These are phyloP conservation scores for Timema podura DNA, from an alignment of 2,888 invertebrate species.

Conservation along the genomic window DNA sequence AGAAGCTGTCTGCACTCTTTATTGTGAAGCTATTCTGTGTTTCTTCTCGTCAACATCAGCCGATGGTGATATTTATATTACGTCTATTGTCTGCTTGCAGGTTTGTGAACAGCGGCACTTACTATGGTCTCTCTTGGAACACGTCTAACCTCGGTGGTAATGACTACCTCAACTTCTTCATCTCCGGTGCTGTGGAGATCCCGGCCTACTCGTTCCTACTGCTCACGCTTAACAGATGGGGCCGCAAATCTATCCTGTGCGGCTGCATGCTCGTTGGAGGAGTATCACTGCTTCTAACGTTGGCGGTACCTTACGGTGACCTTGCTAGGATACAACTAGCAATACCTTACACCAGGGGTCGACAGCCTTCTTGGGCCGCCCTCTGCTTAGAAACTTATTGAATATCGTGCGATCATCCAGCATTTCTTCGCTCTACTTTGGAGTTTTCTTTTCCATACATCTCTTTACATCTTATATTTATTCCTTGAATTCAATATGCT, in stretches of 20 bases:
- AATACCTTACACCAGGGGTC: no score
- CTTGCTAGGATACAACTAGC: background rate
- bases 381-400: no score
- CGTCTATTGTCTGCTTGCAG: conserved; percentile 39
- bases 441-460: no score
- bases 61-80: background rate
- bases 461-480: no score
- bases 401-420: no score
- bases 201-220: conserved; percentile 65
- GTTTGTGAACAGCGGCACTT: conserved; percentile 72
- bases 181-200: conserved; percentile 71
- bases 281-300: conserved; percentile 53
- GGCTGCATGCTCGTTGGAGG: conserved; percentile 65
- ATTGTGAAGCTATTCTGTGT: background rate
- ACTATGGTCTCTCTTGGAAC: conserved; percentile 75
- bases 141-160: conserved; percentile 68
- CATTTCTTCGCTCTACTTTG: no score
- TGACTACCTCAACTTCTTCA: conserved; percentile 66
- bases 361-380: no score
- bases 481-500: no score
- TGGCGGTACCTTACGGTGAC: conserved; percentile 55
- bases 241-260: conserved; percentile 63
- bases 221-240: conserved; percentile 64
- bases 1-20: no score
- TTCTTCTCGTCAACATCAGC: background rate